A percentile compares a stretch with the other conserved stretches of the same genome.
Evolutionary conservation across 37 sponge, comb jelly and placozoan species (phyloP).

Genomic region (Aphrocallistes beatrix): DNA sequence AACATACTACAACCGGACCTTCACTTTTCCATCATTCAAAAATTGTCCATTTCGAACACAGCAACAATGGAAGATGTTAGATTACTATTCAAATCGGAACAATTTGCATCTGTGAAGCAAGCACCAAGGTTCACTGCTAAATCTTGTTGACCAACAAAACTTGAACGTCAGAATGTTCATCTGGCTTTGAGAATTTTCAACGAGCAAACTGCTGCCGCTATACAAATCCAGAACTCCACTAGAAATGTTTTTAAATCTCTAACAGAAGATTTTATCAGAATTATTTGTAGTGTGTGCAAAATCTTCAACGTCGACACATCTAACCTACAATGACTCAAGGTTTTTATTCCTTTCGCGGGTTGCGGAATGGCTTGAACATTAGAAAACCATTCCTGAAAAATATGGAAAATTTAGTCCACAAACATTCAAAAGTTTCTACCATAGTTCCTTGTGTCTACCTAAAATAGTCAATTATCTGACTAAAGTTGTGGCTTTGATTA

Average conservation of each 20-base stretch:
- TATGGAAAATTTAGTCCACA: constrained; percentile 6
- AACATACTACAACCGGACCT: constrained; percentile 1
- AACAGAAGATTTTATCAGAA: neutral
- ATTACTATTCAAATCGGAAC: constrained; percentile 7
- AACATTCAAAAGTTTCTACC: neutral
- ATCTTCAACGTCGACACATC: neutral
- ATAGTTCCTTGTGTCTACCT: neutral
- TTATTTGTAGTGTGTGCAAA: neutral
- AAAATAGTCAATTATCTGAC: neutral
- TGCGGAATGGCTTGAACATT: neutral
- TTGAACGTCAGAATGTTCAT: constrained; percentile 16
- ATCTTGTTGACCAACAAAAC: neutral
- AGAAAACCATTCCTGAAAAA: neutral
- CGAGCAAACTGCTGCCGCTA: neutral
- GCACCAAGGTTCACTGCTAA: neutral
- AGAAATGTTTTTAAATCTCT: neutral
- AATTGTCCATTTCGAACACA: neutral
- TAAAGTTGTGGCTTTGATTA: constrained; percentile 13
- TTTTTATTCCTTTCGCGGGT: neutral
- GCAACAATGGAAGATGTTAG: constrained; percentile 10
- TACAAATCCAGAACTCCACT: constrained; percentile 11
- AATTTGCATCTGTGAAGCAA: neutral
- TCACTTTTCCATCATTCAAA: neutral
- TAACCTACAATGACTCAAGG: neutral
- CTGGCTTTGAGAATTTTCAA: constrained; percentile 19